These are phyloP conservation scores for Zoanthus solanderi DNA, from an alignment of 92 coral and sea anemone genomes.

Conservation along the genomic window DNA sequence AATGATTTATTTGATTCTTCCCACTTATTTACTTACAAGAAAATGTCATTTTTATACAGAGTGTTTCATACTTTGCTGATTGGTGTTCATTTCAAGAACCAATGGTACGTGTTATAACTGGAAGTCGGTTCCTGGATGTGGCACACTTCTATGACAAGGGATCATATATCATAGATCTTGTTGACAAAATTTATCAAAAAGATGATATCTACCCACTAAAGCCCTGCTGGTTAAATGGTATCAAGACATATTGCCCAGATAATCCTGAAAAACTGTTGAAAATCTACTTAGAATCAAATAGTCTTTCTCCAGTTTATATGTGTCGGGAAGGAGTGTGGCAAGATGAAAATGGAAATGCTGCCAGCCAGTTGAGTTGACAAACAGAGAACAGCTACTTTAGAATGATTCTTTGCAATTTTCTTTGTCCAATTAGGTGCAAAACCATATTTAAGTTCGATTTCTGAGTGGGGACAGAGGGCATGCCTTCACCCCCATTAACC, in stretches of 20 bases:
- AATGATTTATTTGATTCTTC: not conserved
- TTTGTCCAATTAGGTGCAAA: too few species aligned
- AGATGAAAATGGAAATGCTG: constrained; percentile 38
- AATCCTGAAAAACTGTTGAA: constrained; percentile 64
- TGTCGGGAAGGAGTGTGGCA: constrained; percentile 72
- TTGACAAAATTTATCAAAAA: constrained; percentile 51
- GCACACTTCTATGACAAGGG: constrained; percentile 22
- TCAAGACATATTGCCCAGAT: constrained; percentile 70
- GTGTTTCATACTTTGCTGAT: constrained; percentile 16
- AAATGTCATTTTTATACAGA: not conserved
- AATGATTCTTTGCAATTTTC: too few species aligned
- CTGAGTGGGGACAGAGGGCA: too few species aligned
- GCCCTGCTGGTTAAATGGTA: constrained; percentile 76
- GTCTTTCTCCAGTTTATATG: constrained; percentile 55
- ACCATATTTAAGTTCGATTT: too few species aligned
- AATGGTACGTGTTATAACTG: constrained; percentile 37
- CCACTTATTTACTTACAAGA: not conserved
- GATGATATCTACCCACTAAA: constrained; percentile 72
- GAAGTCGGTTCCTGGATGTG: constrained; percentile 27
- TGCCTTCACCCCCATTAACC: too few species aligned
- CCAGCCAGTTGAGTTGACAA: not conserved
- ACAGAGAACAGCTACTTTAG: too few species aligned
- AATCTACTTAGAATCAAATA: constrained; percentile 53
- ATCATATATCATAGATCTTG: not conserved
- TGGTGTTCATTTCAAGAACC: constrained; percentile 46